Evolutionary conservation across 2,888 invertebrate species (phyloP), one percentile per base, ranked within the genome.

Genomic region (Hymenopus coronatus): DNA sequence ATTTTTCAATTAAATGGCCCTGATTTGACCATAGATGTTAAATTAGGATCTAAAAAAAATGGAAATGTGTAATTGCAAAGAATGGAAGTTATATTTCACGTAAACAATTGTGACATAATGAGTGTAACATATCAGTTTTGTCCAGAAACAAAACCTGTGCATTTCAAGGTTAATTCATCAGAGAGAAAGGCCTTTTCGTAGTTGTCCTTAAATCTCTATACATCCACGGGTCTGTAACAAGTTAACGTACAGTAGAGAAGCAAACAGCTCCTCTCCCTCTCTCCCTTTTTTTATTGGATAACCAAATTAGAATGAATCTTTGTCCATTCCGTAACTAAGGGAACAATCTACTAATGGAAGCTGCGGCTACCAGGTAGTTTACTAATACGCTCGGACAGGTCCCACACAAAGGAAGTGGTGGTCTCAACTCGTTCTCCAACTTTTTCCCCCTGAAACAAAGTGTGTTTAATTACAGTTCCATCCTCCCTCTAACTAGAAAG

Each of bases 311-410:
- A 25, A 70, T 70, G 54, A 70, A 70, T 70, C 54, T 70, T 70
- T 70, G 54, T 70, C 54, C 54, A 70, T 70, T 25, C 54, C 54
- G 54, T 25, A 70, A 70, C 54, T 25, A 70, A 70, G 54, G 54
- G 54, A n/a, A 85, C 54, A 54, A 85, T 85, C 85, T 85, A 28
- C 85, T 85, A 85, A 85, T 85, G 54, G 85, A 85, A 27, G 85
- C 30, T 33, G 40, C 20, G 54, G 54, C 54, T 70, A 70, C 54
- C 54, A 20, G 54, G 20, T 70, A 70, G 54, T 70, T 70, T 70
- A 70, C 54, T 20, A 70, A 70, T 70, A 70, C 20, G 54, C 54
- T 70, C 54, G 4, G 54, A 70, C 54, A 70, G 54, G 54, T 20
- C 54, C 54, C 1, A 70, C 54, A 70, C 54, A 70, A 70, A 70